Conservation (phyloP, 2,113 vertebrate genomes). For the Bubo bubo region DNA sequence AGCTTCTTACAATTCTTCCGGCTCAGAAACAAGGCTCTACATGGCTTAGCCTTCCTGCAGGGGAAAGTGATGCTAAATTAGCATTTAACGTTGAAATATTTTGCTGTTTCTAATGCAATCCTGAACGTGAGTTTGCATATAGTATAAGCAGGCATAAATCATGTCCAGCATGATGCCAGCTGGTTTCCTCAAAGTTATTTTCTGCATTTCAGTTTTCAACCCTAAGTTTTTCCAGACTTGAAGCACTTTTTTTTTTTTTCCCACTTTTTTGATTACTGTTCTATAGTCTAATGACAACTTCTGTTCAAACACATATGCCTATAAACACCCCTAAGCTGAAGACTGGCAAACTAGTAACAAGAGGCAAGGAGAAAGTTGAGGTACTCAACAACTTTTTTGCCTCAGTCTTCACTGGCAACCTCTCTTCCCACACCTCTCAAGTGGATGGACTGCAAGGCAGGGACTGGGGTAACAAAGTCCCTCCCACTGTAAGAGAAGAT, state of each 20-base stretch:
- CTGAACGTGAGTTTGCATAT: neutral
- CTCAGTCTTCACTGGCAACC: neutral
- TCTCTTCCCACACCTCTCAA: neutral
- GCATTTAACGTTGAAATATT: neutral
- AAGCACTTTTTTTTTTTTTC: neutral
- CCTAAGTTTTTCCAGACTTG: neutral
- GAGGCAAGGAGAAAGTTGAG: fast-evolving
- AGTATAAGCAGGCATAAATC: neutral
- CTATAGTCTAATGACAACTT: neutral
- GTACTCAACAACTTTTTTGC: neutral
- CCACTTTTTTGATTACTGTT: neutral
- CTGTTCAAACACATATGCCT: neutral
- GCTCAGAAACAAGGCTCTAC: neutral
- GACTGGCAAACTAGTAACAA: neutral
- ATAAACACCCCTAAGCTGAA: neutral
- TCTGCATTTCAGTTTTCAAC: neutral
- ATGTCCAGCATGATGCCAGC: neutral
- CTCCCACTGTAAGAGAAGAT: neutral
- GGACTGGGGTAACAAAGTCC: neutral
- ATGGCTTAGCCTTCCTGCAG: neutral
- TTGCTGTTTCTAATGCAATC: neutral
- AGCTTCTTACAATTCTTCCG: neutral
- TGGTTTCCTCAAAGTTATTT: neutral
- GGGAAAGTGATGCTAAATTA: neutral
- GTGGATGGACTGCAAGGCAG: neutral